Evolutionary conservation across 2,797 vertebrate genomes (phyloP), one percentile per base, ranked within the genome.

Genomic region (Cirrhinus mrigala): DNA sequence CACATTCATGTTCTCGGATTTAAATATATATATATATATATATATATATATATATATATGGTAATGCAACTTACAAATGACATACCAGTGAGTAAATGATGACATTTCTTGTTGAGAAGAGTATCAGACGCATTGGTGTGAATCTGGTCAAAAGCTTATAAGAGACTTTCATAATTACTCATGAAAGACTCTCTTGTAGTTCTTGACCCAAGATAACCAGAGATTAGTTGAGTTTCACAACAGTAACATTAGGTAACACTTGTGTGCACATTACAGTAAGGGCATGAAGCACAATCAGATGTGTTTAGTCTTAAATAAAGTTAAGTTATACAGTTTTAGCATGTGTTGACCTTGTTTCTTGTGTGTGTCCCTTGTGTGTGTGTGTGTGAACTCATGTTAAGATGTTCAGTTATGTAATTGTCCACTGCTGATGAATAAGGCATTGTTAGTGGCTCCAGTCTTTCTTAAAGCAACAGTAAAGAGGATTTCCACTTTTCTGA

Each of bases 341-440:
- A 58, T 29, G 66, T 75, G 73, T 74, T 27, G 4, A n/a, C 12
- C 1, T 46, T n/a, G 20, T 44, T 44, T n/a, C 11, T 6, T 8
- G 68, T 78, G 70, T 77, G 74, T 84, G 54, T 79, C 27, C 68
- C 22, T 62, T 73, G 79, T 79, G 73, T 77, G 44, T 79, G 40
- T 50, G 68, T 29, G 69, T 77, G 66, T 46, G 60, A 64, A 82
- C 48, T 40, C 71, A 70, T 78, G 68, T 50, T 54, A 81, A 62
- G 62, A 78, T 40, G 27, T 46, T 79, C 73, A 44, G 84, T 90
- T 90, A 88, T 90, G 80, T 88, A 90, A 87, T 89, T 82, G 76
- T 87, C 86, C 85, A 81, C 68, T 83, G 82, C 83, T 85, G 75
- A 81, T 88, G 84, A 89, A 88, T 84, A 85, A 79, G 79, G 71